phyloP scores from a whole-genome alignment of 2,113 vertebrate species.

The Sander lucioperca region DNA sequence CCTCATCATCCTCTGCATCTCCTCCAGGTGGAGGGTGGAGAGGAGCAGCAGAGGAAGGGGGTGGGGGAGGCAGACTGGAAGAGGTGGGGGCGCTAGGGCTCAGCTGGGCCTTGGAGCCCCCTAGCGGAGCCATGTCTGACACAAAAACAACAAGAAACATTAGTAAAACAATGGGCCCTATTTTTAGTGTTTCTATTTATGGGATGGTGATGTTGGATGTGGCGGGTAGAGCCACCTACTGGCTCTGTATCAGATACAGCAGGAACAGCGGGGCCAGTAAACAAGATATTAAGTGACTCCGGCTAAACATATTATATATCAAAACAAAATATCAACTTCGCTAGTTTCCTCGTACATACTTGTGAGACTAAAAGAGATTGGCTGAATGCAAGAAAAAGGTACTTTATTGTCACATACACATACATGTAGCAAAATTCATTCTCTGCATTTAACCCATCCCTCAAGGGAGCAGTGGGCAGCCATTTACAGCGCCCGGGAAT shows the following conservation, averaged over 20 bases:
- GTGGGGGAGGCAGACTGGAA: constrained; percentile 83
- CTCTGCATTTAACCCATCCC: too few species aligned
- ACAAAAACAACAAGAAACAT: constrained; percentile 23
- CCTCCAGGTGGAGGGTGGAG: constrained; percentile 83
- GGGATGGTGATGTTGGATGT: not conserved
- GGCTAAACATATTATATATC: constrained; percentile 61
- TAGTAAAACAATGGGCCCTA: constrained; percentile 50
- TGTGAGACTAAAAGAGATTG: not conserved
- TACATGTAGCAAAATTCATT: too few species aligned
- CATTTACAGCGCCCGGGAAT: too few species aligned
- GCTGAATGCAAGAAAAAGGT: not conserved
- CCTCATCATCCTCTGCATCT: constrained; percentile 93
- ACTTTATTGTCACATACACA: too few species aligned
- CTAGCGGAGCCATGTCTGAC: constrained; percentile 72
- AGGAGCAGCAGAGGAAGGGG: constrained; percentile 84
- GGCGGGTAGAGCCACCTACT: constrained; percentile 22
- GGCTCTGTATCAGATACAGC: constrained; percentile 26
- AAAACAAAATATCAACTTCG: constrained; percentile 54
- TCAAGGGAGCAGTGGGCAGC: too few species aligned
- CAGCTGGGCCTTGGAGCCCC: constrained; percentile 76
- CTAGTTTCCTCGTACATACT: constrained; percentile 7
- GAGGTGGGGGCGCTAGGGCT: constrained; percentile 68
- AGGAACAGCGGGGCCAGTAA: constrained; percentile 51
- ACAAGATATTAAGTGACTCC: constrained; percentile 65
- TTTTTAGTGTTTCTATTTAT: constrained; percentile 37